Percentiles rank a stretch among this genome's conserved stretches.
These are phyloP conservation scores for Lepus americanus DNA, from an alignment of 2,113 vertebrate genomes.

Conservation along the genomic window DNA sequence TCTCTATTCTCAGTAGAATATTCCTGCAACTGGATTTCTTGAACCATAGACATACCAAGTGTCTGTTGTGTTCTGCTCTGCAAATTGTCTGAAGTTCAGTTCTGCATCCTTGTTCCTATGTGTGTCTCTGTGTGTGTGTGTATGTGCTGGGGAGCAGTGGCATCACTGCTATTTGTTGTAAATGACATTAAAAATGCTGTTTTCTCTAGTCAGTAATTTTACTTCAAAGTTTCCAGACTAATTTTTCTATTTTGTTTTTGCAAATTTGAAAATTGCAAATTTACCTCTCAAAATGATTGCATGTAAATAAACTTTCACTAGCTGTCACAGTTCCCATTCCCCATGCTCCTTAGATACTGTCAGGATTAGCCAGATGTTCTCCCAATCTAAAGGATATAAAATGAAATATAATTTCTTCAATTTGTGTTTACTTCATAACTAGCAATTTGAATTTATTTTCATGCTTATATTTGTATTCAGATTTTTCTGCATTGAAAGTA, in stretches of 20 bases:
- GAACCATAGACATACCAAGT: fast-evolving
- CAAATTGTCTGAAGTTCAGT: background rate
- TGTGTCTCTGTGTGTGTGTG: no score
- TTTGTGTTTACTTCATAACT: background rate
- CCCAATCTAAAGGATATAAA: background rate
- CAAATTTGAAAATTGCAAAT: background rate
- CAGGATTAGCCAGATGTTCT: background rate
- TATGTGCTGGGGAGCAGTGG: no score
- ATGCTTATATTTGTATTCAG: background rate
- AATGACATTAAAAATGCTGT: background rate
- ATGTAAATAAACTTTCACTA: background rate
- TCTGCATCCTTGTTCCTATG: background rate
- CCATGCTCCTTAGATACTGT: fast-evolving
- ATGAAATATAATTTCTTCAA: background rate
- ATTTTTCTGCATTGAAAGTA: background rate
- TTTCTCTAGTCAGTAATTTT: background rate
- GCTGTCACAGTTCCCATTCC: no score
- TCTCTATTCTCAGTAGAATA: background rate
- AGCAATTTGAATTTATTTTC: background rate
- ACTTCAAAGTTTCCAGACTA: background rate
- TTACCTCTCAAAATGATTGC: background rate
- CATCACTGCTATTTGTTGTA: background rate
- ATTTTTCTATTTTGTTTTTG: background rate
- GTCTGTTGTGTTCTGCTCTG: background rate
- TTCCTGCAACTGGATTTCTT: background rate